Percentiles rank a stretch among this genome's conserved stretches.
These are phyloP conservation scores for Rhyzopertha dominica DNA, from an alignment of 1,140 invertebrate species.

Conservation along the genomic window DNA sequence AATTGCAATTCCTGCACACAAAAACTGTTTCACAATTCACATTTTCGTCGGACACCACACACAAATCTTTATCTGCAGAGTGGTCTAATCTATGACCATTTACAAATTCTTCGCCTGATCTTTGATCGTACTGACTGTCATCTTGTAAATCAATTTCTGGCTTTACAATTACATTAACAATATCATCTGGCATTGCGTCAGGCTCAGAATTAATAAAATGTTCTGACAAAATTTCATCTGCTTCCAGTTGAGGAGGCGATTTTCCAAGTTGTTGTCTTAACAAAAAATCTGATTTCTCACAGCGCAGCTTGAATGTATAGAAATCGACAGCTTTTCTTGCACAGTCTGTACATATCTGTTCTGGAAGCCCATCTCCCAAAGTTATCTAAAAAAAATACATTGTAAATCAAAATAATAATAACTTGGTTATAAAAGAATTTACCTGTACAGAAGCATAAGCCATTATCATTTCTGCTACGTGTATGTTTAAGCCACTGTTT, in stretches of 20 bases:
- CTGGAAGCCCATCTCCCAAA: conserved; percentile 58
- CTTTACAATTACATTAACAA: not conserved
- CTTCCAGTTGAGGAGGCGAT: conserved; percentile 15
- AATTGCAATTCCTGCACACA: conserved; percentile 3
- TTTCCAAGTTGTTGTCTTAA: conserved; percentile 51
- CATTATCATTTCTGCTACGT: conserved; percentile 52
- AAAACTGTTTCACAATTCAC: not conserved
- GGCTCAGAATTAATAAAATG: not conserved
- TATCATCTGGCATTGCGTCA: not conserved
- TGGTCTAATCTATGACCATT: not conserved
- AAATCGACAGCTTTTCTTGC: conserved; percentile 56
- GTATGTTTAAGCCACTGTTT: conserved; percentile 26
- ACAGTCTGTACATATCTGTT: conserved; percentile 56
- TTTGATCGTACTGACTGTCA: too few relatives aligned
- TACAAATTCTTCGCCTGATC: too few relatives aligned
- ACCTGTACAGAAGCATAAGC: conserved; percentile 50
- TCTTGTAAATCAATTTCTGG: too few relatives aligned
- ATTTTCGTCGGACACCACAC: conserved; percentile 3
- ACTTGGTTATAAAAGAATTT: conserved; percentile 25
- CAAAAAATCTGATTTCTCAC: conserved; percentile 56
- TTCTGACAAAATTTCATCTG: too few relatives aligned
- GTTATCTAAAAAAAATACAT: conserved; percentile 43
- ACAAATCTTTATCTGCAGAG: not conserved
- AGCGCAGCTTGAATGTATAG: conserved; percentile 60
- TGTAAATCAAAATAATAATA: conserved; percentile 6